These are phyloP conservation scores for Papilio xuthus DNA, from an alignment of 1,140 invertebrate genomes.

Conservation along the genomic window DNA sequence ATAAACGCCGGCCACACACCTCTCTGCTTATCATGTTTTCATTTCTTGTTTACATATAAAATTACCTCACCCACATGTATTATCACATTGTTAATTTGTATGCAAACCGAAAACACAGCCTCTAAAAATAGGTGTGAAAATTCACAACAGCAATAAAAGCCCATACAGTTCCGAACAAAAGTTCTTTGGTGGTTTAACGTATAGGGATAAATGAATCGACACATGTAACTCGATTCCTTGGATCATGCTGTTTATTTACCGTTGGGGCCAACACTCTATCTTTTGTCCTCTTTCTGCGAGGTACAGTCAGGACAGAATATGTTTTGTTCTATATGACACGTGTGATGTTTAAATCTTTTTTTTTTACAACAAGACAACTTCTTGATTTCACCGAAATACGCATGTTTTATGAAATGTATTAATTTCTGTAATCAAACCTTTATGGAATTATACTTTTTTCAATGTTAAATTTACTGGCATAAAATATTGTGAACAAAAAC, in stretches of 20 bases:
- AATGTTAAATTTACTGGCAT: too few relatives aligned
- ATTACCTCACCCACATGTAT: constrained; percentile 20
- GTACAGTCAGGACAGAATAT: constrained; percentile 42
- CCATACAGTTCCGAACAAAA: constrained; percentile 35
- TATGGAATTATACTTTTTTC: too few relatives aligned
- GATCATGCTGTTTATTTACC: constrained; percentile 59
- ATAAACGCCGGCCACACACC: not conserved
- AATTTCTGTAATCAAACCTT: too few relatives aligned
- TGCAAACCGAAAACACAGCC: constrained; percentile 27
- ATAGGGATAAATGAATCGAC: constrained; percentile 49
- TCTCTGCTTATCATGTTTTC: not conserved
- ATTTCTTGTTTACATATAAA: constrained; percentile 18
- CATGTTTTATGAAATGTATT: too few relatives aligned
- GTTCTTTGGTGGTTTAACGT: constrained; percentile 38
- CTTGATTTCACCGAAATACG: too few relatives aligned
- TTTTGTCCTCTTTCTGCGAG: constrained; percentile 53
- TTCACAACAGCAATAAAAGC: constrained; percentile 25
- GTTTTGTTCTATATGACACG: not conserved
- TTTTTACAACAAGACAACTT: too few relatives aligned
- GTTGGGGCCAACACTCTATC: constrained; percentile 54
- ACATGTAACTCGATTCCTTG: constrained; percentile 62
- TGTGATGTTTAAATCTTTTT: not conserved
- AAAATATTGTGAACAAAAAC: too few relatives aligned
- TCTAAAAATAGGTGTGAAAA: constrained; percentile 37
- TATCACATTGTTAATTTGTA: constrained; percentile 33